Conservation (phyloP, 1,140 invertebrate genomes). For the Drosophila persimilis region DNA sequence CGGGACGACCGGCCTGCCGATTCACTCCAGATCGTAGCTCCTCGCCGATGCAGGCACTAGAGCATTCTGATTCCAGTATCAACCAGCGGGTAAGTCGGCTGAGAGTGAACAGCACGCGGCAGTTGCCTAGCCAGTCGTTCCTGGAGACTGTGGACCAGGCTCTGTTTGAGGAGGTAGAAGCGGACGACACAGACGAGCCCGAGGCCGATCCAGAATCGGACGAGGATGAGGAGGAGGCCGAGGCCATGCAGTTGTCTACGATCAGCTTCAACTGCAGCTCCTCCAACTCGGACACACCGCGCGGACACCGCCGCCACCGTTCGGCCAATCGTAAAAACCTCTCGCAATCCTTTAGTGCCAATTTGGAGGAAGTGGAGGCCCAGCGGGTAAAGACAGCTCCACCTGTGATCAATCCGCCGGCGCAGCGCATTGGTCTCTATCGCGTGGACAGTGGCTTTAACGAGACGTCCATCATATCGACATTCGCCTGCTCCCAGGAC, state of each 20-base stretch:
- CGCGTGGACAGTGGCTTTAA: constrained; percentile 81
- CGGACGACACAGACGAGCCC: constrained; percentile 17
- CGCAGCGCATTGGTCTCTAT: constrained; percentile 48
- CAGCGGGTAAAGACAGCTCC: constrained; percentile 5
- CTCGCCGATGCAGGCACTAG: constrained; percentile 57
- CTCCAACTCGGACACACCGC: constrained; percentile 75
- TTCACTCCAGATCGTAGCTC: constrained; percentile 78
- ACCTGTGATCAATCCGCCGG: neutral
- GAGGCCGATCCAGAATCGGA: constrained; percentile 30
- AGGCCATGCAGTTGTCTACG: constrained; percentile 71
- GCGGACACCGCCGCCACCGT: constrained; percentile 56
- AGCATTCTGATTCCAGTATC: constrained; percentile 62
- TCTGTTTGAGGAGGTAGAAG: constrained; percentile 24
- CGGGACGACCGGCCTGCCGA: constrained; percentile 31
- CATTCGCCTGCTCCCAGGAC: constrained; percentile 58
- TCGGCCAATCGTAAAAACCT: constrained; percentile 79
- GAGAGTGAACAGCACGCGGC: constrained; percentile 53
- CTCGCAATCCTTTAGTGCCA: constrained; percentile 74
- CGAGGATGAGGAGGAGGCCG: constrained; percentile 37
- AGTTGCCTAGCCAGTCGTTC: constrained; percentile 13
- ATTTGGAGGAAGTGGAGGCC: constrained; percentile 45
- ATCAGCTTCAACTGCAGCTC: constrained; percentile 72
- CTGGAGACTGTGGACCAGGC: constrained; percentile 14
- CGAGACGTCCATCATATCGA: constrained; percentile 72
- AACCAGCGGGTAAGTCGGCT: constrained; percentile 65